These are phyloP conservation scores for Peromyscus californicus DNA, from an alignment of 2,113 vertebrate genomes.

Conservation along the genomic window DNA sequence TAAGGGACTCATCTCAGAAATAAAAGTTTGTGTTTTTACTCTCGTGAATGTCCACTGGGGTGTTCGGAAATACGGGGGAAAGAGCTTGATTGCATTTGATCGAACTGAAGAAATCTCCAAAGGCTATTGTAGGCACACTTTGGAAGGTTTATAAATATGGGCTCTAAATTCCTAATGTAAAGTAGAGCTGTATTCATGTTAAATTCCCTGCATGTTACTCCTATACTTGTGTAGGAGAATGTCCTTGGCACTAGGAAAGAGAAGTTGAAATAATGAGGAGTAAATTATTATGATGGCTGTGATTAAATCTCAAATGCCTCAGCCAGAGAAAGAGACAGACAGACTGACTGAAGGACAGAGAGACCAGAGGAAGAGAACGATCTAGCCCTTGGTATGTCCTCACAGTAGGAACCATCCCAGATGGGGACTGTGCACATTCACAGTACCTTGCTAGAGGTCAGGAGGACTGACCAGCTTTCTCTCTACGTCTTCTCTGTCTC, in stretches of 20 bases:
- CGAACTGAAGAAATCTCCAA: background rate
- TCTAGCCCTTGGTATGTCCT: background rate
- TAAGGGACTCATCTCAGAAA: background rate
- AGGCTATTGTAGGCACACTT: background rate
- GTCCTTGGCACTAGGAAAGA: background rate
- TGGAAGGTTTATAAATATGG: background rate
- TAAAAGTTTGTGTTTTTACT: background rate
- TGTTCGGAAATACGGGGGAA: background rate
- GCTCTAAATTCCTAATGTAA: background rate
- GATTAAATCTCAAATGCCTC: slow-evolving; percentile 22
- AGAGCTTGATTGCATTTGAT: slow-evolving; percentile 3
- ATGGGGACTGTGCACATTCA: too few relatives aligned
- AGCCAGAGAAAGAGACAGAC: background rate
- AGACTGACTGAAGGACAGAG: background rate
- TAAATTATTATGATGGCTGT: background rate
- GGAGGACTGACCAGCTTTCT: background rate
- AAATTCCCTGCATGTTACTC: background rate
- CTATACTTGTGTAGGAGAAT: background rate
- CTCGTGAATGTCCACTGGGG: background rate
- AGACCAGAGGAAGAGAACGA: background rate
- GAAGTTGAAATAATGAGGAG: background rate
- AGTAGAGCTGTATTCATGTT: background rate
- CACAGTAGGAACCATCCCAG: background rate
- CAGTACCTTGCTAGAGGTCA: background rate
- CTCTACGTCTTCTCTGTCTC: background rate